These are phyloP conservation scores for Rhinolophus sinicus DNA, from an alignment of 2,113 vertebrate genomes.

Conservation along the genomic window DNA sequence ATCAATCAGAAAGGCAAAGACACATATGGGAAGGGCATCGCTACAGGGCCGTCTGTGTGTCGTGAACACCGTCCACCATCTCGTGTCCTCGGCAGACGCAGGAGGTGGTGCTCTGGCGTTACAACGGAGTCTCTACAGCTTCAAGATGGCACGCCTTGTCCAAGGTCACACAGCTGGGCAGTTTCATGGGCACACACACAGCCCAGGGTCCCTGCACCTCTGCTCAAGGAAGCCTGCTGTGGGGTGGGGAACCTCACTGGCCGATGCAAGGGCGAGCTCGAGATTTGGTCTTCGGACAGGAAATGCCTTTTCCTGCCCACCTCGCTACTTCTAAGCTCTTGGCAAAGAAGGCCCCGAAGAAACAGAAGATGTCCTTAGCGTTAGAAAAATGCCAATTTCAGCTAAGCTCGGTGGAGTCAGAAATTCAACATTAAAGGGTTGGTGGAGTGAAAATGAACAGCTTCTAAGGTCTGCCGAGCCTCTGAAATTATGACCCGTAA, in stretches of 20 bases:
- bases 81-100: background rate
- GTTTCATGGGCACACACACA: background rate
- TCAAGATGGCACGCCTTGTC: background rate
- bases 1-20: no score
- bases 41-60: background rate
- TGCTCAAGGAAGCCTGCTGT: background rate
- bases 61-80: background rate
- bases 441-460: slow-evolving; percentile 38
- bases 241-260: background rate
- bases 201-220: background rate
- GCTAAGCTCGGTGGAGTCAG: slow-evolving; percentile 19
- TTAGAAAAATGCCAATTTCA: slow-evolving; percentile 60
- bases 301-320: slow-evolving; percentile 26
- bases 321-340: slow-evolving; percentile 11
- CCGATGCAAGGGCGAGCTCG: background rate
- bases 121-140: background rate
- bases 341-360: slow-evolving; percentile 7
- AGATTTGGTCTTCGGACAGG: background rate
- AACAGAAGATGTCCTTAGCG: slow-evolving; percentile 49
- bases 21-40: no score
- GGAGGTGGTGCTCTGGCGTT: background rate
- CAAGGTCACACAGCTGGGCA: background rate
- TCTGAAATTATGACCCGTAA: slow-evolving; percentile 60
- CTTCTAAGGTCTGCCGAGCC: background rate
- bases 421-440: background rate